A percentile compares a stretch with the other conserved stretches of the same genome.
Conservation (phyloP, 1,140 invertebrate genomes). For the Drosophila asahinai region DNA sequence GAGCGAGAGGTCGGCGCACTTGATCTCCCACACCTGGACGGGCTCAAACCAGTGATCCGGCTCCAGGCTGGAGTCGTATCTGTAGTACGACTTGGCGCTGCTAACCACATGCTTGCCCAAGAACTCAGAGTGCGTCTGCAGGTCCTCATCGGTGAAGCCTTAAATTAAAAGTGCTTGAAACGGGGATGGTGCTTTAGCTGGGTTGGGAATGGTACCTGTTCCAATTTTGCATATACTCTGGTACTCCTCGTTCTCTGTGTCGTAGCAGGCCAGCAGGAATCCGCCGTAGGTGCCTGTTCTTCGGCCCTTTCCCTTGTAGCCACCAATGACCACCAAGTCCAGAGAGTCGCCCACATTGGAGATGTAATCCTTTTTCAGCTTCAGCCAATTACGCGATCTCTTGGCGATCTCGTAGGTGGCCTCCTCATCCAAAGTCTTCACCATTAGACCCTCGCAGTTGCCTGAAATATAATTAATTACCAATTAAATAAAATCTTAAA, state of each 20-base stretch:
- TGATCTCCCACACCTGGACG: conserved; percentile 98
- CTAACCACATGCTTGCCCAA: conserved; percentile 92
- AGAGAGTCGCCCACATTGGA: conserved; percentile 97
- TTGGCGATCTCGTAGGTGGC: conserved; percentile 99
- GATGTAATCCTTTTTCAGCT: conserved; percentile 99
- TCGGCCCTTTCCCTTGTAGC: conserved; percentile 97
- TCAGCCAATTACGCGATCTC: conserved; percentile 98
- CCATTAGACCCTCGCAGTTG: conserved; percentile 99
- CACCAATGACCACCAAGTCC: conserved; percentile 98
- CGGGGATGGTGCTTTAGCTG: too few relatives aligned
- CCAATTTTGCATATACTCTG: conserved; percentile 95
- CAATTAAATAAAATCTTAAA: not conserved
- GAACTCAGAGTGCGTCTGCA: conserved; percentile 91
- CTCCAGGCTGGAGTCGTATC: conserved; percentile 90
- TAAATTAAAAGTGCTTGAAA: not conserved
- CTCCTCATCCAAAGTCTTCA: conserved; percentile 97
- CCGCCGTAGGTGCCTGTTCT: conserved; percentile 97
- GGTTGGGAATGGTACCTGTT: conserved; percentile 88
- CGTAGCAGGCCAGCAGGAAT: conserved; percentile 98
- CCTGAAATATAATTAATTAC: conserved; percentile 68
- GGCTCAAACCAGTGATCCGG: conserved; percentile 99
- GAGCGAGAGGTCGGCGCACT: conserved; percentile 98
- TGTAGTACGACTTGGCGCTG: conserved; percentile 93
- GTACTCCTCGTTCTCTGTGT: conserved; percentile 96
- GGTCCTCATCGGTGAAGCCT: conserved; percentile 95